These are phyloP conservation scores for Characodon lateralis DNA, from an alignment of 2,797 vertebrate genomes.

Conservation along the genomic window DNA sequence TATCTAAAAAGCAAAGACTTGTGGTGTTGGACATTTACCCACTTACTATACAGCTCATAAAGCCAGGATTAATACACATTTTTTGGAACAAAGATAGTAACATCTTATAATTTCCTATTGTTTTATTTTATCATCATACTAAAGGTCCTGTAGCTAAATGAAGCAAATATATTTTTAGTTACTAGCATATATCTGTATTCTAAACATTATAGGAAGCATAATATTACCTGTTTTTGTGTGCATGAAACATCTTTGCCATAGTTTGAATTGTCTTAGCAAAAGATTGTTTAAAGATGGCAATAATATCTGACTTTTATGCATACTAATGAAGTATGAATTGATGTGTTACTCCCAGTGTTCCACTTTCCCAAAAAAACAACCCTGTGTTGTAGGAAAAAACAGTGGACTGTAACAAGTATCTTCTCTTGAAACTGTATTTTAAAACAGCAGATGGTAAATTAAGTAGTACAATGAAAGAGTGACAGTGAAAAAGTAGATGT, in stretches of 20 bases:
- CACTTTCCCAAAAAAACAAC: slow-evolving; percentile 23
- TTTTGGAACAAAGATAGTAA: background rate
- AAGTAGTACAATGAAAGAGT: background rate
- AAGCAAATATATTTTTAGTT: slow-evolving; percentile 3
- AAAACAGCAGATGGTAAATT: slow-evolving; percentile 19
- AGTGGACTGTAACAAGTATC: background rate
- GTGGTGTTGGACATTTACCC: background rate
- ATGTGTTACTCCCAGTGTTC: slow-evolving; percentile 21
- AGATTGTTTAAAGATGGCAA: slow-evolving; percentile 33
- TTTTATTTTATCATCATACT: background rate
- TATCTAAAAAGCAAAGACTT: background rate
- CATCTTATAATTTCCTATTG: background rate
- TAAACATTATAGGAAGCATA: slow-evolving; percentile 1
- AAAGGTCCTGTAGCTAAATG: background rate
- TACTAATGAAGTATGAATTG: slow-evolving; percentile 28
- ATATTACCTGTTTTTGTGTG: slow-evolving; percentile 7
- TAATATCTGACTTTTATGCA: slow-evolving; percentile 19
- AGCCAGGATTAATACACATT: background rate
- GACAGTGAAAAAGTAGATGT: background rate
- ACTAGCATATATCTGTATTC: background rate
- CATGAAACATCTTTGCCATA: slow-evolving; percentile 3
- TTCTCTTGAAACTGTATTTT: background rate
- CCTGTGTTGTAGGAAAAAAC: background rate
- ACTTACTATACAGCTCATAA: background rate
- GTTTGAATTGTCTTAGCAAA: slow-evolving; percentile 15